These are phyloP conservation scores for Etheostoma spectabile DNA, from an alignment of 2,113 vertebrate genomes.

Conservation along the genomic window DNA sequence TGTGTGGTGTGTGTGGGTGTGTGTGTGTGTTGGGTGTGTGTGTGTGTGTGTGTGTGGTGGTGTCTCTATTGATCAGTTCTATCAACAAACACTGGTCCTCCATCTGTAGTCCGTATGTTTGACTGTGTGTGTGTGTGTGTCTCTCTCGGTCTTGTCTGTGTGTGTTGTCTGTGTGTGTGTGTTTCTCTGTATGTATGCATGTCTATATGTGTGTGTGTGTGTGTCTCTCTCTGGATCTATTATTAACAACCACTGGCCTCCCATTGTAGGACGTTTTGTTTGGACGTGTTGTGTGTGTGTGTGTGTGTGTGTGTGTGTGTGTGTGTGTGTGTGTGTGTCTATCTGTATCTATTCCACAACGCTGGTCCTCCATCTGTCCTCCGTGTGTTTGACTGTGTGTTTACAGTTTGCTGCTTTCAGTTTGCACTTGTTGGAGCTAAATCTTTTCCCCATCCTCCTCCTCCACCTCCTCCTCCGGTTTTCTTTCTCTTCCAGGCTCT, in stretches of 20 bases:
- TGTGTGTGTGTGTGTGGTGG: not conserved
- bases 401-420: constrained; percentile 15
- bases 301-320: constrained; percentile 6
- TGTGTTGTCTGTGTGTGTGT: not conserved
- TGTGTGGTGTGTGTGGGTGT: not conserved
- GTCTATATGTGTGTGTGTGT: too few species aligned
- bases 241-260: too few species aligned
- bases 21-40: not conserved
- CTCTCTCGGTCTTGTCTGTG: not conserved
- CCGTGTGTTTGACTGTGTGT: constrained; percentile 32
- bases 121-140: constrained; percentile 1
- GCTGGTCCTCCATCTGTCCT: constrained; percentile 49
- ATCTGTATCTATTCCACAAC: constrained; percentile 19
- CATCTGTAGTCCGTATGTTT: too few species aligned
- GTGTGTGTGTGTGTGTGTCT: constrained; percentile 8
- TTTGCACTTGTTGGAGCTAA: constrained; percentile 21
- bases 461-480: not conserved
- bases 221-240: too few species aligned
- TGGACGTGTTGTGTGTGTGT: too few species aligned
- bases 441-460: constrained; percentile 13
- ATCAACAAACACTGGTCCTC: too few species aligned
- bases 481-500: not conserved
- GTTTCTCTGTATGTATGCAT: too few species aligned
- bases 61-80: too few species aligned
- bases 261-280: too few species aligned